These are phyloP conservation scores for Axis porcinus DNA, from an alignment of 2,113 vertebrate species.

Conservation along the genomic window DNA sequence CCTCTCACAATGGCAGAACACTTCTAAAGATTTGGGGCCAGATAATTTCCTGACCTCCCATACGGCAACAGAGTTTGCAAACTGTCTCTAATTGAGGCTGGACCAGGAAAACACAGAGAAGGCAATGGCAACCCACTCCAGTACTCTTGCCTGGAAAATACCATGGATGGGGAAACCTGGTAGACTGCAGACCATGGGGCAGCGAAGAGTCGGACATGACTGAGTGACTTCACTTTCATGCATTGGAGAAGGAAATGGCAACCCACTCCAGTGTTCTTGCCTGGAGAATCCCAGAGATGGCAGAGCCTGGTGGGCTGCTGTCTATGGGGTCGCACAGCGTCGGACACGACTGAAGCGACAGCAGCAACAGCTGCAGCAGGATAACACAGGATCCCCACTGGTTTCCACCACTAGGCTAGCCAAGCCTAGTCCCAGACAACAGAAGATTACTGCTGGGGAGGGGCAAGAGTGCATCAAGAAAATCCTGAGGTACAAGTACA, in stretches of 20 bases:
- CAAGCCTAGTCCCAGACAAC: neutral
- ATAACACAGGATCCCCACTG: neutral
- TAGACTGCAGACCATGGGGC: too few species aligned
- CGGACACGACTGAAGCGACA: too few species aligned
- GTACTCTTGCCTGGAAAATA: too few species aligned
- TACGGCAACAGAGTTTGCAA: neutral
- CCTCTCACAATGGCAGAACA: neutral
- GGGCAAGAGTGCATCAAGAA: neutral
- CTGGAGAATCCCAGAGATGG: too few species aligned
- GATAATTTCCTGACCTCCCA: neutral
- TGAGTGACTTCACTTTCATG: too few species aligned
- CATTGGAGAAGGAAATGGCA: too few species aligned
- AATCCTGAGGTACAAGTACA: neutral
- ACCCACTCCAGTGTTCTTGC: too few species aligned
- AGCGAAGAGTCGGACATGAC: too few species aligned
- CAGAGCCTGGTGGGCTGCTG: too few species aligned
- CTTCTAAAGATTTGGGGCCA: neutral
- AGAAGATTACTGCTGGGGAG: neutral
- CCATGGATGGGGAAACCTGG: too few species aligned
- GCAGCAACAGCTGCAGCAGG: neutral
- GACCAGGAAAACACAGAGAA: neutral
- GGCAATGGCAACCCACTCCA: too few species aligned
- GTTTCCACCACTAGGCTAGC: neutral
- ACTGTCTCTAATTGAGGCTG: neutral
- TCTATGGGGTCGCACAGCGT: too few species aligned